Base-by-base conservation (phyloP, 1,140 invertebrate species). In the Papilio machaon region DNA sequence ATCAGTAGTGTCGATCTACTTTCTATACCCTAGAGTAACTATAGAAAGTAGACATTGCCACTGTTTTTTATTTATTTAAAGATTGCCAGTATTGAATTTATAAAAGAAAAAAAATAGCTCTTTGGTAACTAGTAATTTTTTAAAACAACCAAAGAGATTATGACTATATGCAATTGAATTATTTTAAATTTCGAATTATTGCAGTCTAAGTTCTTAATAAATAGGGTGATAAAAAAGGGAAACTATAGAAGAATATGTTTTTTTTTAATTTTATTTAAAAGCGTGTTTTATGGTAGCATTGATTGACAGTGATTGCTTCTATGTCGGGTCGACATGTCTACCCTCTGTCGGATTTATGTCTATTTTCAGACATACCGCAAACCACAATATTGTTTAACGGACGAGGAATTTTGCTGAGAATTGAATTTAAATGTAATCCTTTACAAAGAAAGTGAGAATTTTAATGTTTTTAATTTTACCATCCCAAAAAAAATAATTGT, bases 11-110 rank as follows among this genome's bases (percentile, higher is more conserved):
- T 70, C 30, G 64, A 13, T 70, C 64, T 17, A 70, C 64, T 70
- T 70, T 70, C 64, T 38, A 64, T 70, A 70, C 13, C 64, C 64
- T 70, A 70, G 64, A 70, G 64, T 70, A 35, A 70, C 64, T 67
- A 11, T 67, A 70, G 64, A 70, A 70, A 70, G 64, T 70, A 35
- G 30, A 35, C 23, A 35, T 70, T 17, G 30, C 9, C 7, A 35
- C 5, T 70, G 52, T 70, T 38, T 70, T 38, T 67, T 60, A 8
- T 60, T 35, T 35, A 2, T 64, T 70, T 15, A 38, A 70, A 70
- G 11, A 38, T 30, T 38, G 60, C 10, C 19, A 64, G 19, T 64
- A 23, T 43, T 7, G 19, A 30, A 30, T 30, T 19, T 15, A 52
- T 52, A 52, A 52, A 52, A 52, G 49, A 52, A 52, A 52, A 43